Base-by-base conservation (phyloP, 1,140 invertebrate species). In the Cherax destructor region DNA sequence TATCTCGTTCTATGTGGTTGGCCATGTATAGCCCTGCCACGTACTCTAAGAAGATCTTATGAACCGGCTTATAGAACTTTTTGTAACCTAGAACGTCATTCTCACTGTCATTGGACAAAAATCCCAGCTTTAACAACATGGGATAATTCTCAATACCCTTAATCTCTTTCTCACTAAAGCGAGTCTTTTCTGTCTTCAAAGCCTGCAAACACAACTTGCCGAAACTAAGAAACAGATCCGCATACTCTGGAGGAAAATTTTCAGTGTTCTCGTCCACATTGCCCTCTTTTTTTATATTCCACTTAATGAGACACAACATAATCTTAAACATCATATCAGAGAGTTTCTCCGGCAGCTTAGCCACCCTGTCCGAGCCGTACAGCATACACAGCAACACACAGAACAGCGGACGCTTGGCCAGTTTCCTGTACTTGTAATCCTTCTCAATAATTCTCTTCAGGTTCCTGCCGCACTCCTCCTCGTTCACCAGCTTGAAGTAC, bases 321-420 rank as follows among this genome's bases (percentile, higher is more conserved):
- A 93, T 93, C 56, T 93, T 91, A 65, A 91, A 88, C 90, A 93
- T 91, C 86, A 93, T 86, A 78, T 93, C 92, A 16, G 90, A 83
- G 49, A 91, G 91, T 18, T 85, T 89, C 47, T 93, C 90, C 3
- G 92, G 92, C 24, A 93, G 92, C 87, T 93, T 91, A 16, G 93
- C 92, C 49, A 94, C 94, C 24, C 93, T 93, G 6, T 93, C 94
- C 56, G 94, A 94, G 93, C 95, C 95, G 86, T 95, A 95, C 0
- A 95, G 94, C 59, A 94, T 94, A 89, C 95, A 95, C 11, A 96
- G 94, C 93, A 95, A 94, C 30, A 96, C 94, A 94, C 95, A 96
- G 79, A 96, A 95, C 1, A 95, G 94, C 4, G 95, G 95, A 92
- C 95, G 95, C 89, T 95, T 94, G 2, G 95, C 95, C 24, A 95